Conservation (phyloP, 2,888 invertebrate species). For the Abrostola tripartita region DNA sequence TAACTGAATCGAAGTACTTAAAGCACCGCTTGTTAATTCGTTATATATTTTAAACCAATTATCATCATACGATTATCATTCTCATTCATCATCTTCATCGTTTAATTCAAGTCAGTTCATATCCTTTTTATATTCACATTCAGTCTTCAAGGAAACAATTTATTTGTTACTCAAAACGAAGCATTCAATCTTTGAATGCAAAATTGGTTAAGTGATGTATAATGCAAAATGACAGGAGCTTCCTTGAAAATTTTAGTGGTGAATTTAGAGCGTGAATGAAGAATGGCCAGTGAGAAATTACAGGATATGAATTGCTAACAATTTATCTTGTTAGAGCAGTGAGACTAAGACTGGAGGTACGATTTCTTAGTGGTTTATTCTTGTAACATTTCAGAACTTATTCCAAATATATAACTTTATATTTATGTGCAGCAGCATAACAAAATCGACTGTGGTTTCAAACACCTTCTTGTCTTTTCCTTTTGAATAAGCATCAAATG, state of each 20-base stretch:
- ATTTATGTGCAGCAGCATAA: too few relatives aligned
- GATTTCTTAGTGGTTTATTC: neutral
- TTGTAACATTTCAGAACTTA: neutral
- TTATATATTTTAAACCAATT: neutral
- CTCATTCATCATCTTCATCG: conserved; percentile 3
- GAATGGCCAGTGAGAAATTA: conserved; percentile 28
- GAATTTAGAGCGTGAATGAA: conserved; percentile 23
- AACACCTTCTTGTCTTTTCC: neutral
- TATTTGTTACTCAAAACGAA: conserved; percentile 18
- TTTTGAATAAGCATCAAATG: neutral
- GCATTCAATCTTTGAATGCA: conserved; percentile 34
- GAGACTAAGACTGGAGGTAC: neutral
- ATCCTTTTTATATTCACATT: neutral
- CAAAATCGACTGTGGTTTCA: too few relatives aligned
- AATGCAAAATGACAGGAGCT: conserved; percentile 37
- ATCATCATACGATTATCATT: neutral
- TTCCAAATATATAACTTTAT: neutral
- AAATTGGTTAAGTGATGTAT: conserved; percentile 46
- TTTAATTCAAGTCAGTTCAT: neutral
- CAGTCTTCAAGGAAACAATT: conserved; percentile 2
- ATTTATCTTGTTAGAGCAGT: conserved; percentile 15
- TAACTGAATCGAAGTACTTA: conserved; percentile 2
- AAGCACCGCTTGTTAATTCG: conserved; percentile 3
- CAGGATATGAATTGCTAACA: conserved; percentile 29
- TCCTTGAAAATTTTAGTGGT: conserved; percentile 24